Conservation (phyloP, 2,113 vertebrate genomes). For the Shinisaurus crocodilurus region DNA sequence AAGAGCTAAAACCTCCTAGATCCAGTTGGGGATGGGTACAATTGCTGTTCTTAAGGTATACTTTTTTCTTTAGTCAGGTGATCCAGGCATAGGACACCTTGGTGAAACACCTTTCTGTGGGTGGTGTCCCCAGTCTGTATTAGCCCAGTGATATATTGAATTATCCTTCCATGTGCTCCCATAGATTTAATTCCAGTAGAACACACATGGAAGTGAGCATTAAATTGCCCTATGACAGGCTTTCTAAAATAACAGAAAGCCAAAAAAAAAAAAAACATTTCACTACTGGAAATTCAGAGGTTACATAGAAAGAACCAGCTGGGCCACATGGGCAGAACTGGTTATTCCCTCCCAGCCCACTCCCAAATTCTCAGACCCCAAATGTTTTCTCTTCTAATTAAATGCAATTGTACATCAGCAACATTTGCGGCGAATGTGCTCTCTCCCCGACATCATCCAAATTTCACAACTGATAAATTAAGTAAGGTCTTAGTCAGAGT, state of each 20-base stretch:
- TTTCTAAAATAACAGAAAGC: not conserved
- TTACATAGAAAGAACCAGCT: not conserved
- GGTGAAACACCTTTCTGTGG: not conserved
- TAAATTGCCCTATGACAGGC: not conserved
- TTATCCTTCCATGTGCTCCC: not conserved
- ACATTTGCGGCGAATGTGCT: conserved; percentile 32
- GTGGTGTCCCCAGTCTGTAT: not conserved
- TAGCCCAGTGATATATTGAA: not conserved
- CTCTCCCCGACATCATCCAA: conserved; percentile 14
- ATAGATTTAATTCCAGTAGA: not conserved
- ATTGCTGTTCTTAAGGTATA: too few species aligned
- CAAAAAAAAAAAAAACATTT: too few species aligned
- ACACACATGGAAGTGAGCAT: not conserved
- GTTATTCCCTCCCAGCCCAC: not conserved
- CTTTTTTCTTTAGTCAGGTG: too few species aligned
- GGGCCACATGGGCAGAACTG: not conserved
- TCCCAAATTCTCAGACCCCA: not conserved
- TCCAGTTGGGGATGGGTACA: too few species aligned
- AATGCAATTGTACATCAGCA: conserved; percentile 26
- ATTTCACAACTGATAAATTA: conserved; percentile 51
- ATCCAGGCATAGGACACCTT: not conserved
- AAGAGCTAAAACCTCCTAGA: too few species aligned
- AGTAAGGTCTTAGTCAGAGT: not conserved
- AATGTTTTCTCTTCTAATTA: conserved; percentile 33
- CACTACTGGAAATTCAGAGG: not conserved